Evolutionary conservation across 2,113 vertebrate species (phyloP), one percentile per base, ranked within the genome.

Genomic region (Capra hircus): DNA sequence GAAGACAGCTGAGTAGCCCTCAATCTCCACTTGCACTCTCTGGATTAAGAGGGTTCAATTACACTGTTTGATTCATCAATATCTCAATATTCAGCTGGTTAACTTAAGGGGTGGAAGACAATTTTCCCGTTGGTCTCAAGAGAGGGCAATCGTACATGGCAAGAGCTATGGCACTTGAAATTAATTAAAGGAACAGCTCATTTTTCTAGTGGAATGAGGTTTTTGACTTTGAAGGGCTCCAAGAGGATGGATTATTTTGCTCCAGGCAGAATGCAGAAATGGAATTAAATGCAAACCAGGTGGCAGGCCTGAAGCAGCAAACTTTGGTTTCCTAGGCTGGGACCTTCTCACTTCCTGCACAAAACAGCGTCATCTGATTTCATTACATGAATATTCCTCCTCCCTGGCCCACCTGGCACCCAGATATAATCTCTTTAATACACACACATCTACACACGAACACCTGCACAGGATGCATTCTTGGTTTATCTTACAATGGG

Each of bases 171-270:
- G 60, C 93, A 93, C 78, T 93, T 93, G 74, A 43, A 84, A 50
- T 91, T 81, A 50, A 97, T 95, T 93, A 95, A 90, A 64, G 60
- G 25, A 23, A 80, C 0, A 5, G 27, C 59, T 96, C 71, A 57
- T 95, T 93, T 97, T 82, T 91, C 91, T 52, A 86, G 94, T 30
- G 52, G 62, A 87, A 88, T 45, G 77, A 93, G n/a, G 53, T 77
- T 88, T 89, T 55, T 95, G 81, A 89, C 50, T 97, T 92, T 94
- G 48, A 85, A 82, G 50, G 40, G 45, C 28, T 86, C 64, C 15
- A 85, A 67, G 52, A 97, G n/a, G 14, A 59, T 62, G 13, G 57
- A 52, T 89, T 62, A 7, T 77, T 84, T 40, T 83, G 74, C 40
- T 89, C 23, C 4, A 77, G 87, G 45, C 30, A 84, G 80, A 84